phyloP scores from a whole-genome alignment of 2,113 vertebrate genomes.

The Hassar affinis region DNA sequence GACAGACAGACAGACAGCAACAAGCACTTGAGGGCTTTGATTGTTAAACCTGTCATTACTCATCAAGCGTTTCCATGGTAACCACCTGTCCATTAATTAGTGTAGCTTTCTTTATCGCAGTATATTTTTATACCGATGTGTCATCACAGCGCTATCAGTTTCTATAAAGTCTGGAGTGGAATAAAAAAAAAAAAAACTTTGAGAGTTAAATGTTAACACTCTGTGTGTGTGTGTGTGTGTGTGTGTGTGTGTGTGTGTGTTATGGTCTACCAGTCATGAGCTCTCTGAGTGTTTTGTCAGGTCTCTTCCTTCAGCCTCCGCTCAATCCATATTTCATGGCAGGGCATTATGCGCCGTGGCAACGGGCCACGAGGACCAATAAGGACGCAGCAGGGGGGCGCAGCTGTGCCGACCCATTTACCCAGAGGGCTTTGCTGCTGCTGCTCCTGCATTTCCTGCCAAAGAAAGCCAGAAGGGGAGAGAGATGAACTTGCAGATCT shows the following conservation, averaged over 20 bases:
- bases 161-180: neutral
- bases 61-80: conserved; percentile 1
- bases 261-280: conserved; percentile 11
- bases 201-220: neutral
- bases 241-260: conserved; percentile 25
- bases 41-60: neutral
- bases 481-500: conserved; percentile 56
- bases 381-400: conserved; percentile 53
- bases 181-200: neutral
- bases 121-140: neutral
- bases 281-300: conserved; percentile 45
- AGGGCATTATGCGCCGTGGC: conserved; percentile 56
- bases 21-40: neutral
- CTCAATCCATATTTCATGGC: conserved; percentile 60
- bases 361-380: conserved; percentile 62
- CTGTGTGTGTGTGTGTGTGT: conserved; percentile 18
- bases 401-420: conserved; percentile 64
- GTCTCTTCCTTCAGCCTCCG: conserved; percentile 38
- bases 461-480: conserved; percentile 58
- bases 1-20: neutral
- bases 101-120: neutral
- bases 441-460: conserved; percentile 63
- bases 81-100: neutral
- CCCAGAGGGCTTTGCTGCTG: conserved; percentile 58
- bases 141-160: neutral